Percentiles rank a stretch among this genome's conserved stretches.
Conservation (phyloP, 2,888 invertebrate genomes). For the Digitonthophagus gazella region DNA sequence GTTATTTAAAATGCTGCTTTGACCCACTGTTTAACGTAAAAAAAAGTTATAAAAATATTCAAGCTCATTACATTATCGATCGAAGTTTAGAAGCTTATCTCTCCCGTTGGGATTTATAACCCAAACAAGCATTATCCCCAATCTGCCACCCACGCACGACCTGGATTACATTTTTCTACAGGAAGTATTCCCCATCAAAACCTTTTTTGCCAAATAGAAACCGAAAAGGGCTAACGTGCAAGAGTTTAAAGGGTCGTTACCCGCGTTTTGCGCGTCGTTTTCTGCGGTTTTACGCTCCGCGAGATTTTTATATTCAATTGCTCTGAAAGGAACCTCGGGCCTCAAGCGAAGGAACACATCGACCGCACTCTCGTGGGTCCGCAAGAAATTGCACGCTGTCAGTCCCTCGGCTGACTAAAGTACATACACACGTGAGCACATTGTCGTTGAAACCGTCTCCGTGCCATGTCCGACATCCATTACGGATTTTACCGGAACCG, state of each 20-base stretch:
- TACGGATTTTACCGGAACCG: not conserved
- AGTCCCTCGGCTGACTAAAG: not conserved
- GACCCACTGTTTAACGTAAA: no score
- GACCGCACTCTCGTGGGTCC: no score
- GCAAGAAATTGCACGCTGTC: not conserved
- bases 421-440: not conserved
- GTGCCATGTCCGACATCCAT: not conserved
- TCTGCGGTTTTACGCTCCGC: not conserved
- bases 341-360: not conserved
- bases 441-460: not conserved
- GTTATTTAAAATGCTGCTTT: no score
- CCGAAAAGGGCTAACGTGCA: not conserved
- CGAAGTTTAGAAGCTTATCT: not conserved
- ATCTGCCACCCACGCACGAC: not conserved
- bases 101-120: not conserved
- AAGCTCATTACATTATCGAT: not conserved
- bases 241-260: not conserved
- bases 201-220: not conserved
- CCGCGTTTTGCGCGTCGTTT: not conserved
- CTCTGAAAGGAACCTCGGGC: not conserved
- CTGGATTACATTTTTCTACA: not conserved
- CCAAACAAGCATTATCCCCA: not conserved
- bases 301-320: not conserved
- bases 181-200: not conserved
- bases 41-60: not conserved